Percentiles rank a stretch among this genome's conserved stretches.
Conservation (phyloP, 2,797 vertebrate genomes). For the Sebastes melanostomus region DNA sequence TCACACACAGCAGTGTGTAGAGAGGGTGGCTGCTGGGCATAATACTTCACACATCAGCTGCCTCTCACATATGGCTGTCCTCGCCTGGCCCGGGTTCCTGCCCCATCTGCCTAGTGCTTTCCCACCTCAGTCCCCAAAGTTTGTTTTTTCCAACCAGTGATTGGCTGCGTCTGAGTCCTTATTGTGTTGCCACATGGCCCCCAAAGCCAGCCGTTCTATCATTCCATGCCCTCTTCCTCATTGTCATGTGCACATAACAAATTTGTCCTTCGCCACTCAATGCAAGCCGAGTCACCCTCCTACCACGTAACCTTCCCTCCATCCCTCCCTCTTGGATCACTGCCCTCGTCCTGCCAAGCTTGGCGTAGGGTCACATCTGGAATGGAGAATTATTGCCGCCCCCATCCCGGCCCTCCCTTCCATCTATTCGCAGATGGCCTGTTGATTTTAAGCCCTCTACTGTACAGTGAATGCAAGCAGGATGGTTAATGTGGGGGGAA, state of each 20-base stretch:
- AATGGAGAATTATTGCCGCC: constrained; percentile 79
- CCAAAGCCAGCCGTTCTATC: constrained; percentile 33
- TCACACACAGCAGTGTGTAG: constrained; percentile 68
- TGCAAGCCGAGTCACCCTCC: constrained; percentile 30
- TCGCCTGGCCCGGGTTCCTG: constrained; percentile 55
- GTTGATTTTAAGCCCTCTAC: constrained; percentile 68
- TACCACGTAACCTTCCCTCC: constrained; percentile 49
- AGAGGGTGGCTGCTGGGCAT: constrained; percentile 74
- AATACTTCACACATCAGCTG: constrained; percentile 83
- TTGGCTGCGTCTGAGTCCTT: constrained; percentile 52
- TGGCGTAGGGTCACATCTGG: constrained; percentile 91
- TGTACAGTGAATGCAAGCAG: constrained; percentile 62
- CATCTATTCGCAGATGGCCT: constrained; percentile 79
- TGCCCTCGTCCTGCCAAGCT: constrained; percentile 65
- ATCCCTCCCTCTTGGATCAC: constrained; percentile 41
- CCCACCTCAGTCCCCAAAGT: constrained; percentile 59
- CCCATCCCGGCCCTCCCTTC: constrained; percentile 81
- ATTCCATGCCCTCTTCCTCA: constrained; percentile 44
- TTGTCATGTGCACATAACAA: constrained; percentile 56
- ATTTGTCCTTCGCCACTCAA: constrained; percentile 37
- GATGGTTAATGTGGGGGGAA: constrained; percentile 45
- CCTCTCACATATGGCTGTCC: constrained; percentile 74
- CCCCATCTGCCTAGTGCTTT: constrained; percentile 58
- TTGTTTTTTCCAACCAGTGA: constrained; percentile 57
- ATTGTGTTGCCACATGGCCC: constrained; percentile 49